phyloP scores from a whole-genome alignment of 1,140 invertebrate genomes.

The Cepaea nemoralis region DNA sequence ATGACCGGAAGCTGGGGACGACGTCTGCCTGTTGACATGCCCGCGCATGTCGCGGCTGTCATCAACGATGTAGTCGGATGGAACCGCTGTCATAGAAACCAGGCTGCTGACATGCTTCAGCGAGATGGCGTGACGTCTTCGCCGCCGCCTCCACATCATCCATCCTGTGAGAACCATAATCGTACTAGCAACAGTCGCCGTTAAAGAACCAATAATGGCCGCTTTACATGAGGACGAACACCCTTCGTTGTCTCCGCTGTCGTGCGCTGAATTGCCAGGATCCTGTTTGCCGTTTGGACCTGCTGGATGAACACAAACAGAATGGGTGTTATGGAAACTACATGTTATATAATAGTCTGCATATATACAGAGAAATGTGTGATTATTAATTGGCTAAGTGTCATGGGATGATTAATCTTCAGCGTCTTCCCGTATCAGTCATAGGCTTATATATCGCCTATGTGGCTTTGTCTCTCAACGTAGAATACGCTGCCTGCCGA shows the following conservation, averaged over 20 bases:
- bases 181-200: conserved; percentile 37
- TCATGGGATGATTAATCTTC: no score
- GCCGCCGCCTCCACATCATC: conserved; percentile 44
- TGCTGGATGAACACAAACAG: no score
- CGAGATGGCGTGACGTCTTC: conserved; percentile 35
- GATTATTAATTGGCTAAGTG: no score
- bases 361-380: no score
- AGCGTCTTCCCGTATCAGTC: no score
- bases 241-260: conserved; percentile 57
- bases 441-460: no score
- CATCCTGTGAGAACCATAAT: conserved; percentile 41
- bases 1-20: conserved; percentile 47
- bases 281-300: no score
- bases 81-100: conserved; percentile 66
- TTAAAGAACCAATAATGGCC: conserved; percentile 43
- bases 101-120: conserved; percentile 66
- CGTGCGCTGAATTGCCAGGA: no score
- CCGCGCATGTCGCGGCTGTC: conserved; percentile 39
- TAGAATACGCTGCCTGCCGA: no score
- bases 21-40: background rate
- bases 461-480: no score
- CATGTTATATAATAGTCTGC: no score
- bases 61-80: conserved; percentile 69
- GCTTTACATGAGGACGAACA: conserved; percentile 55
- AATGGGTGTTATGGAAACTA: no score